phyloP scores from a whole-genome alignment of 2,888 invertebrate species.

The Rhyacophila evoluta region DNA sequence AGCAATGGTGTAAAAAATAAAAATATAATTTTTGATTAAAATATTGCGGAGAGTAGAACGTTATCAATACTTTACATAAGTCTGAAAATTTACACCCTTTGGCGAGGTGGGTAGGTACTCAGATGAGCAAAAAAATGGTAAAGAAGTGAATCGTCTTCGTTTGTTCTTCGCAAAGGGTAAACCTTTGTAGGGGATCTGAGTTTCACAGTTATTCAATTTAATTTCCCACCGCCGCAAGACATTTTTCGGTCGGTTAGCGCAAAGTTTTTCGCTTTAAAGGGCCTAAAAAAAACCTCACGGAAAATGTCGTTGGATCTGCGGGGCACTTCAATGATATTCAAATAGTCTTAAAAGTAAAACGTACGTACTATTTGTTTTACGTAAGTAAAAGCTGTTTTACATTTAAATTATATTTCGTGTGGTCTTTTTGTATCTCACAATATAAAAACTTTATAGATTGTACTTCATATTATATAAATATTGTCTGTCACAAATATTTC shows the following conservation, averaged over 20 bases:
- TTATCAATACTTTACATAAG: constrained; percentile 45
- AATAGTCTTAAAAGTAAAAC: not conserved
- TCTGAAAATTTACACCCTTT: constrained; percentile 51
- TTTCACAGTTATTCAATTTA: constrained; percentile 32
- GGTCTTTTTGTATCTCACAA: too few relatives aligned
- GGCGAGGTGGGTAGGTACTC: constrained; percentile 23
- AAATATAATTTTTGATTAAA: too few relatives aligned
- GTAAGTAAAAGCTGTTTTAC: too few relatives aligned
- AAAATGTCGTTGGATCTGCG: constrained; percentile 8
- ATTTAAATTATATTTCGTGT: too few relatives aligned
- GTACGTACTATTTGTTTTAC: not conserved
- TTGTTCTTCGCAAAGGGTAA: constrained; percentile 23
- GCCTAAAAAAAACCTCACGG: not conserved
- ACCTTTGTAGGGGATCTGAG: constrained; percentile 30
- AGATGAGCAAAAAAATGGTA: constrained; percentile 30
- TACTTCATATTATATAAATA: too few relatives aligned
- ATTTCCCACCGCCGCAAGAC: constrained; percentile 29
- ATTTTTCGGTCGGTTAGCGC: constrained; percentile 20
- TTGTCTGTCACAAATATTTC: too few relatives aligned
- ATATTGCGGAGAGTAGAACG: constrained; percentile 32
- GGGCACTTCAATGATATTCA: not conserved
- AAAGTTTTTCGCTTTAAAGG: constrained; percentile 3
- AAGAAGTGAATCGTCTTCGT: constrained; percentile 25
- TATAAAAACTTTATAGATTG: too few relatives aligned
- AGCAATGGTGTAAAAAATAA: too few relatives aligned